These are phyloP conservation scores for Thomomys bottae DNA, from an alignment of 2,113 vertebrate species.

Conservation along the genomic window DNA sequence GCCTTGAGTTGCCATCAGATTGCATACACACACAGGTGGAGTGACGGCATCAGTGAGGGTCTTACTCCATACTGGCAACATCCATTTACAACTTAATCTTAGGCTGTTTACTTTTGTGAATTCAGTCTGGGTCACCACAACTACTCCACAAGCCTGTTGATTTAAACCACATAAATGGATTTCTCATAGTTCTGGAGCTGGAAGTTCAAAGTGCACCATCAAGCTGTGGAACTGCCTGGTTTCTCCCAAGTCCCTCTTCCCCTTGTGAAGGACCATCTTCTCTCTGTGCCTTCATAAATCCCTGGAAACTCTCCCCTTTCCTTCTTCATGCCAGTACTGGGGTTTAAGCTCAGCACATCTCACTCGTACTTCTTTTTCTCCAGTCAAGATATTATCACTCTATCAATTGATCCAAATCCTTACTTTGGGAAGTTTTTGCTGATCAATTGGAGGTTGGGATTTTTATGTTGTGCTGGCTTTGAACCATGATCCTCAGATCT, in stretches of 20 bases:
- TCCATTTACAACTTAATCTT: neutral
- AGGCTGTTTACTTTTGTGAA: neutral
- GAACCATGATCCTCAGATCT: too few relatives aligned
- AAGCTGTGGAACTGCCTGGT: neutral
- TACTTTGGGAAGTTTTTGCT: too few relatives aligned
- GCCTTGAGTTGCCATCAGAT: neutral
- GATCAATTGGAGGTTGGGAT: too few relatives aligned
- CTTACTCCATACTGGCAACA: neutral
- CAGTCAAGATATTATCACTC: too few relatives aligned
- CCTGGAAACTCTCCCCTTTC: too few relatives aligned
- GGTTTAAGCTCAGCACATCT: too few relatives aligned
- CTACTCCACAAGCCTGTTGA: neutral
- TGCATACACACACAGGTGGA: neutral
- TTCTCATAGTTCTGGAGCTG: neutral
- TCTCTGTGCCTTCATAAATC: neutral
- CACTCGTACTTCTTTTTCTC: too few relatives aligned
- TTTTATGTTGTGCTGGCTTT: too few relatives aligned
- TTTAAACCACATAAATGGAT: neutral
- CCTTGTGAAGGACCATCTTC: neutral
- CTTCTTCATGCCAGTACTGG: too few relatives aligned
- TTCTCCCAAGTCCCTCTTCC: neutral
- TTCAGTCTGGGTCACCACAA: neutral
- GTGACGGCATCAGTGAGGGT: neutral
- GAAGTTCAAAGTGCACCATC: neutral
- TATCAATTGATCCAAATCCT: too few relatives aligned